Evolutionary conservation across 2,888 invertebrate genomes (phyloP), one percentile per base, ranked within the genome.

Genomic region (Ornithoptera alexandrae): DNA sequence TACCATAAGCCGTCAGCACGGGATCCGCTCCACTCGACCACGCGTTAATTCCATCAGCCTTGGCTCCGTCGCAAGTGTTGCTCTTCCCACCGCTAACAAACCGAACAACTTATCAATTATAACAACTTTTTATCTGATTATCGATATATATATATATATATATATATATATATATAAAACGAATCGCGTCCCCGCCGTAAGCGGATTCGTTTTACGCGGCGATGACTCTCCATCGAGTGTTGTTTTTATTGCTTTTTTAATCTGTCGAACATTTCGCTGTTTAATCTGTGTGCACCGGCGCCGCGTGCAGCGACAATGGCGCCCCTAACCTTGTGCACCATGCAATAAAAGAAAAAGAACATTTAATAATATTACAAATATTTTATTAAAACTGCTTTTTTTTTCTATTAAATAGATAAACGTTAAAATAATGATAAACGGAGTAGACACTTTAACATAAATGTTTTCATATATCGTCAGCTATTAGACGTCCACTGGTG

Each of bases 121-220:
- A 83, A 83, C 72, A 73, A 83, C 81, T 84, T 80, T 84, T 88
- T 86, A 92, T 90, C 90, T 91, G 92, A 90, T 93, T 91, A 85
- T 84, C 82, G 84, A 79, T 72, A 30, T 30, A 22, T 22, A 0
- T 22, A 22, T 1, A 1, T 22, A 22, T 22, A 22, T 22, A 22
- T 22, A 22, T 22, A 22, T 22, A 22, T 22, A 22, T 22, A 22
- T 22, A 68, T 42, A 72, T 70, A 84, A 84, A 84, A 87, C 87
- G 75, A 87, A 84, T 88, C 83, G 81, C 80, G 80, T 80, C 73
- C 74, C 69, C 74, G 74, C 73, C 69, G 79, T 90, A 89, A 90
- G 86, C 90, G 82, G 90, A 91, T 90, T 85, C 81, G 85, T 82
- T 89, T 90, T 86, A 85, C 85, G 88, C 79, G 77, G 78, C 75